phyloP scores from a whole-genome alignment of 2,797 vertebrate genomes.

The Linurgus olivaceus region DNA sequence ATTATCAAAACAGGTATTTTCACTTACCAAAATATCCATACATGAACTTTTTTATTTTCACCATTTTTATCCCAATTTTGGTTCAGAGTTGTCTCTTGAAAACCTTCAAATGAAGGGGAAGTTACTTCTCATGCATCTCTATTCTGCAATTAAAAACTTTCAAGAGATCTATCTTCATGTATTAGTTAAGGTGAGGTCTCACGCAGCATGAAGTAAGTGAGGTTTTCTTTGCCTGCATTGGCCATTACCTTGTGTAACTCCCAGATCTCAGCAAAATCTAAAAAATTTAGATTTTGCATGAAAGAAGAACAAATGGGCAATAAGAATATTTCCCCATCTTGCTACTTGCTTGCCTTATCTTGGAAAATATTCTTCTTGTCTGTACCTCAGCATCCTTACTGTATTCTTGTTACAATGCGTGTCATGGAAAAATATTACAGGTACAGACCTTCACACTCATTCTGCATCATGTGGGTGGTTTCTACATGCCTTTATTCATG shows the following conservation, averaged over 20 bases:
- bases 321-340: not conserved
- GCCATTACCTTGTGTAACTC: not conserved
- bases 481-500: not conserved
- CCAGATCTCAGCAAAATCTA: not conserved
- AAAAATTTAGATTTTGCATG: not conserved
- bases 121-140: not conserved
- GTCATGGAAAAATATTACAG: not conserved
- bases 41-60: not conserved
- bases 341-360: not conserved
- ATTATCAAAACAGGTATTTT: not conserved
- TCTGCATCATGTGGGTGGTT: rapidly evolving
- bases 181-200: not conserved
- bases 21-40: not conserved
- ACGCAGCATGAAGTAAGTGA: not conserved
- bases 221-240: not conserved
- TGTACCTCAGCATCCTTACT: not conserved
- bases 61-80: not conserved
- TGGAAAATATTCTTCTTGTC: not conserved
- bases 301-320: not conserved
- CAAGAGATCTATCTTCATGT: not conserved
- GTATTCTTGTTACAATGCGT: not conserved
- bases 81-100: not conserved
- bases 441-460: rapidly evolving
- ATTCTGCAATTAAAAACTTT: not conserved
- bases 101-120: not conserved